phyloP scores from a whole-genome alignment of 2,113 vertebrate species.

The Clarias batrachus region DNA sequence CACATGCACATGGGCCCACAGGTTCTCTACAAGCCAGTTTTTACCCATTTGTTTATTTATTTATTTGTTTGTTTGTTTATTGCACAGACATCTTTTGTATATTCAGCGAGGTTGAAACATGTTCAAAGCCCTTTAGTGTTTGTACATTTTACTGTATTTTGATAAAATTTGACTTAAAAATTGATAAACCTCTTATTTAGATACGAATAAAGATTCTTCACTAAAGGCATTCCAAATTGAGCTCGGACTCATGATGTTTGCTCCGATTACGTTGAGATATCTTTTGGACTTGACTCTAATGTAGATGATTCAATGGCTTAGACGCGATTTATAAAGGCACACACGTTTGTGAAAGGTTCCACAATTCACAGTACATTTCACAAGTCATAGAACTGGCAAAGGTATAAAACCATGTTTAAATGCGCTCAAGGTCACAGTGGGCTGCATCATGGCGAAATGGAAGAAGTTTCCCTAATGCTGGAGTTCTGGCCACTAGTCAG shows the following conservation, averaged over 20 bases:
- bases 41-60: neutral
- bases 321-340: neutral
- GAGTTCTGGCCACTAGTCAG: too few relatives aligned
- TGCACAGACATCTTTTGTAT: neutral
- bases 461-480: too few relatives aligned
- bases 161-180: neutral
- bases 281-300: neutral
- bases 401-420: too few relatives aligned
- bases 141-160: neutral
- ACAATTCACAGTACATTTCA: neutral
- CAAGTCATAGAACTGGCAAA: too few relatives aligned
- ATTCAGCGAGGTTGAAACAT: neutral
- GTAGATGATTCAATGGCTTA: neutral
- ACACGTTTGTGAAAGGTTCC: neutral
- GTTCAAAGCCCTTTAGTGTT: neutral
- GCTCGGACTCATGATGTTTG: neutral
- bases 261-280: neutral
- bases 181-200: neutral
- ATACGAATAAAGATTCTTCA: neutral
- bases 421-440: too few relatives aligned
- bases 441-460: too few relatives aligned
- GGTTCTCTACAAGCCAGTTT: too few relatives aligned
- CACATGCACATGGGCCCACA: neutral
- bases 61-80: neutral
- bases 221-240: neutral